Evolutionary conservation across 2,113 vertebrate species (phyloP).

Genomic region (Mesembrinibis cayennensis): DNA sequence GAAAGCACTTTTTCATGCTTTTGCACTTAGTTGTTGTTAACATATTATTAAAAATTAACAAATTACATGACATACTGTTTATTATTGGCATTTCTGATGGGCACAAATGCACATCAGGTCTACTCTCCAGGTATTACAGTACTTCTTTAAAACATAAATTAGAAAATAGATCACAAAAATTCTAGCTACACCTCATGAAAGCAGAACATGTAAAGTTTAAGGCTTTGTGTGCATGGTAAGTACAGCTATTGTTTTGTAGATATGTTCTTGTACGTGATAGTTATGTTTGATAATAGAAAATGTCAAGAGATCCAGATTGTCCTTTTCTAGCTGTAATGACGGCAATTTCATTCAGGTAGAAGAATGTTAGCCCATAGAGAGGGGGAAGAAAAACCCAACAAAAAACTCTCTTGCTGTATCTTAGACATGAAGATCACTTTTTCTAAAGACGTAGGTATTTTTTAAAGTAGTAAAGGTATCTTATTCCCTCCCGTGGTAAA

Average conservation of each 20-base stretch:
- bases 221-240: background rate
- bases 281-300: background rate
- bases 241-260: background rate
- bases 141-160: background rate
- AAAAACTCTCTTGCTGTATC: background rate
- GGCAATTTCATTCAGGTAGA: background rate
- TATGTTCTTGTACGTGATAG: background rate
- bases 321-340: background rate
- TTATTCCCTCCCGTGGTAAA: background rate
- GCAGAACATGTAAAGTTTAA: background rate
- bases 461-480: background rate
- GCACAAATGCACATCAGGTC: background rate
- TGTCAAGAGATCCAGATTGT: background rate
- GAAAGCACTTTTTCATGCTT: background rate
- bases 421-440: background rate
- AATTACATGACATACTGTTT: background rate
- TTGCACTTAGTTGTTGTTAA: background rate
- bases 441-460: background rate
- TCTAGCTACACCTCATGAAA: background rate
- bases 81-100: background rate
- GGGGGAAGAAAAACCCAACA: no score
- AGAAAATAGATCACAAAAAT: background rate
- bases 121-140: background rate
- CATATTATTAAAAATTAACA: background rate
- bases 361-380: accelerated